phyloP scores from a whole-genome alignment of 2,888 invertebrate species.

The Drymonia ruficornis region DNA sequence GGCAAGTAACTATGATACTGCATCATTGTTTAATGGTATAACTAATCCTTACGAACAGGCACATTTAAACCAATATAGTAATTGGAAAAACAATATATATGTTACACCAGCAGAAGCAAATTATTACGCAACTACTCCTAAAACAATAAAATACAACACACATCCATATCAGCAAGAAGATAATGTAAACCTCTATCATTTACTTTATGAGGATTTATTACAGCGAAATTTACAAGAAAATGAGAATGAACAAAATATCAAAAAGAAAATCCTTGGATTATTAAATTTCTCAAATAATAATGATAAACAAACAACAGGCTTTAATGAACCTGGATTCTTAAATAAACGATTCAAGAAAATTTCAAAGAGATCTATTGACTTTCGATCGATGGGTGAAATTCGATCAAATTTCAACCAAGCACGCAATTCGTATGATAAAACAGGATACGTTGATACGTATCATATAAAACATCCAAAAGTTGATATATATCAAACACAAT shows the following conservation, averaged over 20 bases:
- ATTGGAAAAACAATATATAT: too few relatives aligned
- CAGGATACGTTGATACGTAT: constrained; percentile 32
- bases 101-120: too few relatives aligned
- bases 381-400: constrained; percentile 11
- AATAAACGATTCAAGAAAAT: neutral
- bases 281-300: neutral
- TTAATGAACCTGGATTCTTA: neutral
- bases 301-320: neutral
- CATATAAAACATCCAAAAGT: constrained; percentile 33
- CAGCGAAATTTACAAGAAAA: neutral
- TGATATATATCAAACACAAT: constrained; percentile 29
- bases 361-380: neutral
- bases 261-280: neutral
- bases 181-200: neutral
- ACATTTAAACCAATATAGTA: too few relatives aligned
- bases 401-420: constrained; percentile 5
- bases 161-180: neutral
- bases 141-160: neutral
- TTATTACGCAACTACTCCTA: too few relatives aligned
- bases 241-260: neutral
- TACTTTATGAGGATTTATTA: neutral
- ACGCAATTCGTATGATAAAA: constrained; percentile 6
- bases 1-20: too few relatives aligned
- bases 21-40: too few relatives aligned
- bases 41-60: too few relatives aligned